Base-by-base conservation (phyloP, 2,888 invertebrate species). In the Cerceris ruficornis region DNA sequence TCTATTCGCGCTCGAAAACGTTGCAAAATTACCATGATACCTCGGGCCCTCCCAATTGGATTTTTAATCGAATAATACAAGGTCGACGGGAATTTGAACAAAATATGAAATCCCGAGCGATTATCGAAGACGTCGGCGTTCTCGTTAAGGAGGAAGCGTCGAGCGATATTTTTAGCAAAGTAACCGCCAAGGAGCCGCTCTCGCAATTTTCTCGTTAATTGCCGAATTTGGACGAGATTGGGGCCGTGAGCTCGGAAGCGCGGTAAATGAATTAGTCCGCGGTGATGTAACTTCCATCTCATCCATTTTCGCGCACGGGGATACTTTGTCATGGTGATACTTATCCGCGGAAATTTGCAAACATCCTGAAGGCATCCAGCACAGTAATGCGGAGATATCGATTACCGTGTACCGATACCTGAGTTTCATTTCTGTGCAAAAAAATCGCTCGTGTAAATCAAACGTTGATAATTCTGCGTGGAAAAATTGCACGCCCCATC, bases 131-230 rank as follows among this genome's bases (percentile, higher is more conserved):
- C 66, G 71, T 64, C 66, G 71, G 54, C 54, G 41, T 73, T 61
- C 75, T 75, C 77, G 64, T 76, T 77, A 75, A 81, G 75, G 81
- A 77, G 77, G 69, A 60, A 64, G 69, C 66, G 52, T 58, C 15
- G 50, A 64, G 64, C 60, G 70, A 77, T 69, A 80, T 77, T 86
- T 83, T 76, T 64, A 58, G 61, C 55, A 46, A 13, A 65, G 50
- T 9, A 57, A 76, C 75, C 74, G 65, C 66, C 65, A 60, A 72
- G 76, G 68, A 74, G 67, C 73, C 80, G 64, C 62, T 58, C 66
- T 80, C 66, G 86, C 83, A 88, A 89, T 88, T 89, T 90, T 86
- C 88, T 82, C 85, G 87, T 90, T 90, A 90, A 90, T 88, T 84
- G 87, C 82, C 83, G 80, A 88, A 90, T 90, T 87, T 88, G 73